A percentile compares a stretch with the other conserved stretches of the same genome.
Conservation (phyloP, 2,797 vertebrate genomes). For the Naso thynnoides region DNA sequence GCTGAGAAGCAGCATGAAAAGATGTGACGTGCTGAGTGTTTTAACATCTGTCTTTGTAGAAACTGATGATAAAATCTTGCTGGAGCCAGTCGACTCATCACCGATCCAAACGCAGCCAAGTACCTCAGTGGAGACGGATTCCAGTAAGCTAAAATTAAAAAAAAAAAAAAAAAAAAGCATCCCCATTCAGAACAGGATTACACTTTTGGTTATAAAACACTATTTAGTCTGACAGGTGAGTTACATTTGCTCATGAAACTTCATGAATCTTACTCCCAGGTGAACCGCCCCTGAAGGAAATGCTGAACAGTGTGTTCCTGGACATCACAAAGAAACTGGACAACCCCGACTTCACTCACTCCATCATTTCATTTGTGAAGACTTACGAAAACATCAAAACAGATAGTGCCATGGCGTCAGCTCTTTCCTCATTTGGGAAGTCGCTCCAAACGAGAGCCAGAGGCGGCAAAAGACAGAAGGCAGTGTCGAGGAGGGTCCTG, state of each 20-base stretch:
- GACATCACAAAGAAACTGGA: slow-evolving; percentile 23
- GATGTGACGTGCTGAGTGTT: not conserved
- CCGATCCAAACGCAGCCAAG: not conserved
- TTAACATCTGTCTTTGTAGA: not conserved
- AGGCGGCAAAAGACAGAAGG: not conserved
- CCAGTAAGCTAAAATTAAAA: not conserved
- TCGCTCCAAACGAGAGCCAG: not conserved
- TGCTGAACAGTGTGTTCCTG: not conserved
- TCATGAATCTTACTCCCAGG: not conserved
- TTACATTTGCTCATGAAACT: not conserved
- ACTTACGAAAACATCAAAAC: slow-evolving; percentile 10
- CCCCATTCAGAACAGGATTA: not conserved
- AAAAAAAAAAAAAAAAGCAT: too few species aligned
- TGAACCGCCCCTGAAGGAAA: not conserved
- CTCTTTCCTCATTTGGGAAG: slow-evolving; percentile 13
- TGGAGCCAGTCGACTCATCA: not conserved
- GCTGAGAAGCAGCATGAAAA: not conserved
- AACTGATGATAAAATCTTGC: not conserved
- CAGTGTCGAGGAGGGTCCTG: not conserved
- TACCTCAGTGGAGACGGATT: not conserved
- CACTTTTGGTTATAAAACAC: not conserved
- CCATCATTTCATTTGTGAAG: slow-evolving; percentile 1
- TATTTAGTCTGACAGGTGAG: not conserved
- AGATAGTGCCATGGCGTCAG: not conserved
- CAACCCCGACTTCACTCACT: slow-evolving; percentile 5